Conservation (phyloP, 1,140 invertebrate genomes). For the Drosophila murphyi region DNA sequence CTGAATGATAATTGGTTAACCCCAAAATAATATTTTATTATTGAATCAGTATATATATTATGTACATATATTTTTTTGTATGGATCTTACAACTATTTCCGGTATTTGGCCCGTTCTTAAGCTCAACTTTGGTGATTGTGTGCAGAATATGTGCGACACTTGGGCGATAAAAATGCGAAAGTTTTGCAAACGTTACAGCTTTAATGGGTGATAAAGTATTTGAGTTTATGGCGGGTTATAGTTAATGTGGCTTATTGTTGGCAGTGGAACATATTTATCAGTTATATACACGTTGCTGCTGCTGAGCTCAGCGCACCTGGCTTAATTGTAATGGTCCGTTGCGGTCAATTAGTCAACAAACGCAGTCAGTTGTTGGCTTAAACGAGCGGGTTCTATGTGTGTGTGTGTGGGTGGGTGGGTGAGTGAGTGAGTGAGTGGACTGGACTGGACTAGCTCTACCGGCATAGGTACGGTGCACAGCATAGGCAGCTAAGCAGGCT, state of each 20-base stretch:
- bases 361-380: conserved; percentile 34
- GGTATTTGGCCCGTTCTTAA: too few species aligned
- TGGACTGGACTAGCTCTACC: not conserved
- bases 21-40: too few species aligned
- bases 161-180: conserved; percentile 3
- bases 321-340: conserved; percentile 43
- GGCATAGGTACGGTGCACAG: conserved; percentile 5
- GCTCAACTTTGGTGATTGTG: too few species aligned
- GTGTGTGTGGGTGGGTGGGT: not conserved
- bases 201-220: conserved; percentile 15
- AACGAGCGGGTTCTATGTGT: not conserved
- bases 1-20: too few species aligned
- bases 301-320: conserved; percentile 19
- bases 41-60: too few species aligned
- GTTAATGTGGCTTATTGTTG: not conserved
- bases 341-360: conserved; percentile 39
- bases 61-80: too few species aligned
- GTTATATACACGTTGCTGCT: not conserved
- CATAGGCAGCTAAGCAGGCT: not conserved
- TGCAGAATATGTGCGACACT: not conserved
- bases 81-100: too few species aligned
- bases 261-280: conserved; percentile 22
- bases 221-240: conserved; percentile 19
- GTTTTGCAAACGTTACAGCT: not conserved
- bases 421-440: not conserved